These are phyloP conservation scores for Ramphastos sulfuratus DNA, from an alignment of 2,113 vertebrate genomes.

Conservation along the genomic window DNA sequence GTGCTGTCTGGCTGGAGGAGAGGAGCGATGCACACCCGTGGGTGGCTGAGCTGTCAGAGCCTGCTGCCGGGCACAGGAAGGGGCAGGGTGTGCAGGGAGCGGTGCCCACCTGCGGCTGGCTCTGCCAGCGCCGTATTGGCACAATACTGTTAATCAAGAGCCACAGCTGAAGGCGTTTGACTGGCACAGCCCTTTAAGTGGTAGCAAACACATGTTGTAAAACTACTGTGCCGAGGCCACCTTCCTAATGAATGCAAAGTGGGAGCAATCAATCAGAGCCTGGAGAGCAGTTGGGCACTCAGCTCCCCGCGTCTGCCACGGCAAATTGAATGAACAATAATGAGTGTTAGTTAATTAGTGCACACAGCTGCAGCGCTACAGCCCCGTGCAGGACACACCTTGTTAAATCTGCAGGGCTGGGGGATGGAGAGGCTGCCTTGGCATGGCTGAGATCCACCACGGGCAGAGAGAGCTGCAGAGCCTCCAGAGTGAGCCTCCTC, in stretches of 20 bases:
- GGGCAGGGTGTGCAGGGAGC: not conserved
- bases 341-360: conserved; percentile 43
- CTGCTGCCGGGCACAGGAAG: not conserved
- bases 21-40: not conserved
- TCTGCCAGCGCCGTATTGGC: not conserved
- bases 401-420: conserved; percentile 49
- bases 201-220: conserved; percentile 19
- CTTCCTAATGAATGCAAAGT: not conserved
- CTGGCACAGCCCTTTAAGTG: not conserved
- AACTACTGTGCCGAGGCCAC: conserved; percentile 27
- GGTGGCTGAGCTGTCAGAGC: no score
- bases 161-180: not conserved
- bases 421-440: not conserved
- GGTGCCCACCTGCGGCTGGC: rapidly evolving
- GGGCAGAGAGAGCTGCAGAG: not conserved
- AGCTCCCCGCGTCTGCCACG: conserved; percentile 26
- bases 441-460: not conserved
- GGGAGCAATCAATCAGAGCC: conserved; percentile 35
- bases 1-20: not conserved
- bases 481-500: no score
- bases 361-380: conserved; percentile 43
- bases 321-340: conserved; percentile 44
- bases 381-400: conserved; percentile 8
- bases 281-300: not conserved
- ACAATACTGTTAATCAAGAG: not conserved